These are phyloP conservation scores for Podargus strigoides DNA, from an alignment of 2,797 vertebrate species.

Conservation along the genomic window DNA sequence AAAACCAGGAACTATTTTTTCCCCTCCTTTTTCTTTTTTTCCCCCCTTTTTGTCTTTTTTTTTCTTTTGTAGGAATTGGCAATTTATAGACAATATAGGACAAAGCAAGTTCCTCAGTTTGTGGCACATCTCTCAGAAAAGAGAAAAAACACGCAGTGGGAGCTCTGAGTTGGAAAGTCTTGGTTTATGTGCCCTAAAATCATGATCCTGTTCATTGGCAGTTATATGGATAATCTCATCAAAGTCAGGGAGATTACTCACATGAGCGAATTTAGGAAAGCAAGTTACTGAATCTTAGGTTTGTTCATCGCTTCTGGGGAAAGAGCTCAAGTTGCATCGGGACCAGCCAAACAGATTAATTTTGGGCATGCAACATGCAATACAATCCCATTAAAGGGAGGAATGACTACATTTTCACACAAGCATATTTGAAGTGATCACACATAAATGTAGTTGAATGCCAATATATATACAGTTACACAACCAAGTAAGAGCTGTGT, in stretches of 20 bases:
- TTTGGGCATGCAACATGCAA: not conserved
- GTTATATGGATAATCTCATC: not conserved
- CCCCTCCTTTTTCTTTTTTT: too few relatives aligned
- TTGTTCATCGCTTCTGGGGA: not conserved
- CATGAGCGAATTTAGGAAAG: not conserved
- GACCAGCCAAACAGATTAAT: not conserved
- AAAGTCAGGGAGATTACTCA: not conserved
- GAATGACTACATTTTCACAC: not conserved
- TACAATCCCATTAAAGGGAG: not conserved
- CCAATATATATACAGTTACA: not conserved
- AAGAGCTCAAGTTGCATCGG: not conserved
- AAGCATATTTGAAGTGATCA: not conserved
- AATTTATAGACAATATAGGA: not conserved
- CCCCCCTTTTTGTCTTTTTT: too few relatives aligned
- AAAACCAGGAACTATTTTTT: accelerated
- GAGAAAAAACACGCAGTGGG: not conserved
- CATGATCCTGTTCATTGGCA: not conserved
- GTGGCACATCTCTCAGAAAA: not conserved
- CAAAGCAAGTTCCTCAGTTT: not conserved
- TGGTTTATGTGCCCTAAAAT: not conserved
- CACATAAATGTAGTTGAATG: not conserved
- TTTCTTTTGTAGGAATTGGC: not conserved
- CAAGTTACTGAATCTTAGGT: not conserved
- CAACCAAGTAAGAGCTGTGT: not conserved
- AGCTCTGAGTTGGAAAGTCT: not conserved